Conservation (phyloP, 2,797 vertebrate species). For the Acanthurus tractus region DNA sequence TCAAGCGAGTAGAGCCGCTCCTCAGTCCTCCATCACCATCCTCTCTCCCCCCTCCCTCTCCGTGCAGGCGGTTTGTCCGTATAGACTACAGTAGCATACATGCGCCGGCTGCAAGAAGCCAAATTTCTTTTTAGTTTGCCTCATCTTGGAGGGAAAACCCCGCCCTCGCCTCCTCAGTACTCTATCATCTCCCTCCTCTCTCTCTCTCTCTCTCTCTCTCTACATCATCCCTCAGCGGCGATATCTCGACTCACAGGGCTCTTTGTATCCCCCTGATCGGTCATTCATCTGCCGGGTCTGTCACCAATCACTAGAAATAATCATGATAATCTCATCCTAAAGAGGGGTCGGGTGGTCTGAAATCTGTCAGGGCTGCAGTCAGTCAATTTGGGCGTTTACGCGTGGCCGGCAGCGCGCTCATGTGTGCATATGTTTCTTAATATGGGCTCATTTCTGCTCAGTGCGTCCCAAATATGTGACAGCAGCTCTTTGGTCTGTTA, state of each 20-base stretch:
- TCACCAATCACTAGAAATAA: conserved; percentile 33
- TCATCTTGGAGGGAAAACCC: conserved; percentile 73
- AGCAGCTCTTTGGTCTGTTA: not conserved
- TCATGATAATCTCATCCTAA: conserved; percentile 37
- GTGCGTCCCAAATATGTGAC: conserved; percentile 28
- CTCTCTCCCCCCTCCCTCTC: conserved; percentile 43
- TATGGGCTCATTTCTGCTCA: conserved; percentile 12
- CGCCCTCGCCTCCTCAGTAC: conserved; percentile 69
- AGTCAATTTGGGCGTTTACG: conserved; percentile 49
- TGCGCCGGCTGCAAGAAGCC: conserved; percentile 53
- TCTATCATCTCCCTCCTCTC: conserved; percentile 46
- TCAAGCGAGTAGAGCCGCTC: conserved; percentile 47
- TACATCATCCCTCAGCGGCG: conserved; percentile 66
- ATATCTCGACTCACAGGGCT: conserved; percentile 70
- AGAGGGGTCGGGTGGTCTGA: conserved; percentile 12
- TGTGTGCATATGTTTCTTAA: conserved; percentile 19
- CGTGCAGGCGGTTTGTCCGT: conserved; percentile 3
- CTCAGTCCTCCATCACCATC: conserved; percentile 57
- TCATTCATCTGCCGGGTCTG: conserved; percentile 8
- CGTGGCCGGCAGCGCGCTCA: conserved; percentile 40
- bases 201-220: conserved; percentile 15
- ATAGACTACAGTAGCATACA: conserved; percentile 37
- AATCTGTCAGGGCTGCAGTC: conserved; percentile 20
- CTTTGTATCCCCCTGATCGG: conserved; percentile 56
- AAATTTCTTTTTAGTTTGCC: conserved; percentile 56